Evolutionary conservation across 2,888 invertebrate genomes (phyloP), one percentile per base, ranked within the genome.

Genomic region (Glaucopsyche alexis): DNA sequence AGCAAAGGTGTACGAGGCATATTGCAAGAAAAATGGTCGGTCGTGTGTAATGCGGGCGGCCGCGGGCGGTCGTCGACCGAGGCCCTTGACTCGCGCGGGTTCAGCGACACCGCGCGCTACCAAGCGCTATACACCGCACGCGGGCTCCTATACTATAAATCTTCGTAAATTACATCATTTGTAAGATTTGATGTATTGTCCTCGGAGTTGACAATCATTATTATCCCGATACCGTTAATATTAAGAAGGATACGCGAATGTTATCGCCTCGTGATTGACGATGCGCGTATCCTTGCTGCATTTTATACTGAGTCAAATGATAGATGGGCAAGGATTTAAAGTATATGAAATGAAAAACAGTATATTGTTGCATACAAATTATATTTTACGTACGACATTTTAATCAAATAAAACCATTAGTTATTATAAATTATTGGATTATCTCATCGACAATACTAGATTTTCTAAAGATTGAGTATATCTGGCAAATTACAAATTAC

Each of bases 61-160:
- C 60, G 85, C 83, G 84, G 78, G 83, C 91, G 91, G 91, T 90
- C 92, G 88, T 87, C 91, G 91, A 90, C 92, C 92, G 90, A 81
- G 92, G 91, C 92, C 92, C 91, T 92, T 91, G 91, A 91, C 91
- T 91, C 81, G 87, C 81, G 84, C 85, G 82, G 87, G 92, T 90
- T 92, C 92, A 90, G 82, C 90, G 92, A 91, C 91, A 87, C 87
- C 83, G 85, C 79, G 80, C 83, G 84, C 84, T 85, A 83, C 84
- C 83, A 74, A 79, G 78, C 79, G 76, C 81, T 80, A 73, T 78
- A 75, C 77, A 76, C 78, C 76, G 73, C 75, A 72, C 74, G 65
- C 72, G 67, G 14, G 29, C 60, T 60, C 60, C 60, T 29, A 13
- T 29, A 6, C 29, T 38, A 60, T 60, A 60, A 60, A 60, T 60